phyloP scores from a whole-genome alignment of 64 coral and sea anemone species.

The Catalaphyllia jardinei region DNA sequence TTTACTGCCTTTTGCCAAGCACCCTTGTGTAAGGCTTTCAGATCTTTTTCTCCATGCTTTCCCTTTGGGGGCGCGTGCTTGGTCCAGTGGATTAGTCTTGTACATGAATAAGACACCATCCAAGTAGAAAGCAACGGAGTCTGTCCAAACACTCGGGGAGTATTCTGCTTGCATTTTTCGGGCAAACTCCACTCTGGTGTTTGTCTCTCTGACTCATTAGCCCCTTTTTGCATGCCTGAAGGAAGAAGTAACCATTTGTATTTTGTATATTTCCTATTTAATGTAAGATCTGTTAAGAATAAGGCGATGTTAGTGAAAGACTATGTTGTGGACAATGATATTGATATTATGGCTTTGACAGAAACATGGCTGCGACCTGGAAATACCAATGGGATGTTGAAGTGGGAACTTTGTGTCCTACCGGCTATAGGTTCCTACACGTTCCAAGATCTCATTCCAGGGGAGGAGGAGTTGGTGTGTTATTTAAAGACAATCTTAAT shows the following conservation, averaged over 20 bases:
- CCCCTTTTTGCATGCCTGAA: conserved; percentile 19
- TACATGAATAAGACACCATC: conserved; percentile 32
- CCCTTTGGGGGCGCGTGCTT: conserved; percentile 46
- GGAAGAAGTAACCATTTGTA: conserved; percentile 15
- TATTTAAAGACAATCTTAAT: no score
- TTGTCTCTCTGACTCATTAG: conserved; percentile 16
- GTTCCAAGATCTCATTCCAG: no score
- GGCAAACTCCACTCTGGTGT: conserved; percentile 20
- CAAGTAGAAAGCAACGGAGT: conserved; percentile 33
- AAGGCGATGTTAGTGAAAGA: no score
- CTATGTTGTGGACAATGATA: no score
- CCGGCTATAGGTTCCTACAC: no score
- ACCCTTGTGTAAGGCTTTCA: conserved; percentile 33
- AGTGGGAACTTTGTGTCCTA: no score
- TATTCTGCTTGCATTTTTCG: conserved; percentile 22
- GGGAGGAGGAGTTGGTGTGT: no score
- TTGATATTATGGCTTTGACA: no score
- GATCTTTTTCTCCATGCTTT: conserved; percentile 53
- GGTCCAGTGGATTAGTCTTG: neutral
- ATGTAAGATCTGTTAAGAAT: no score
- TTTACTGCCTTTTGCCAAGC: conserved; percentile 51
- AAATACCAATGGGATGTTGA: no score
- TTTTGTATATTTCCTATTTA: no score
- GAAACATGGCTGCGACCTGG: no score
- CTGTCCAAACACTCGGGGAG: conserved; percentile 22